Base-by-base conservation (phyloP, 1,140 invertebrate genomes). In the Eueides isabella region DNA sequence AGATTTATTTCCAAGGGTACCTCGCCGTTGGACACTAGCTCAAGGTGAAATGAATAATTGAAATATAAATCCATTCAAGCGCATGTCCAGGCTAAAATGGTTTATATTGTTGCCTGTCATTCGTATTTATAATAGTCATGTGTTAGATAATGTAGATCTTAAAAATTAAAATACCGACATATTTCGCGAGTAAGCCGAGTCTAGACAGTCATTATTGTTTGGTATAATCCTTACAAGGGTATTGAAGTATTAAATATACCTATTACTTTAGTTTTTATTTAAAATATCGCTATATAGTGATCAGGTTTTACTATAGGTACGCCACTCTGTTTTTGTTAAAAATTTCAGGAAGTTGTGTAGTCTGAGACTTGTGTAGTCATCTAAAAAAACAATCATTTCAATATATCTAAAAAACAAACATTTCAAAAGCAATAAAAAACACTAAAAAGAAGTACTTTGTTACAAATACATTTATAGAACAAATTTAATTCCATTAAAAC, bases 41-140 rank as follows among this genome's bases (percentile, higher is more conserved):
- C 48, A 55, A 55, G 48, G 48, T 55, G 19, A 55, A 55, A 55
- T 26, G 48, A 23, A 55, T 55, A 55, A 55, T 55, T 55, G 48
- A 23, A 55, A 55, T 55, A 55, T 26, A 55, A 55, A 23, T 26
- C 11, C 9, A 26, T 55, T 55, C 48, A 55, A 26, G 23, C 41
- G 41, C n/a, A 48, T 19, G 41, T 23, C 41, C 41, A 48, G 41
- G 41, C n/a, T 23, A n/a, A 48, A 23, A 48, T 48, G 5, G 41
- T 6, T 19, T n/a, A 48, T 19, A 48, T 11, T 19, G 7, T 48
- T 48, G 41, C 19, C n/a, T 48, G 41, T 0, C 2, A 48, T 48
- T 48, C 41, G n/a, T 48, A 48, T 48, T 48, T 48, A 19, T 48
- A n/a, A 19, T 16, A 19, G 14, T 38, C 12, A 38, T 19, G 41